phyloP scores from a whole-genome alignment of 2,113 vertebrate species.

The Percopsis transmontana region DNA sequence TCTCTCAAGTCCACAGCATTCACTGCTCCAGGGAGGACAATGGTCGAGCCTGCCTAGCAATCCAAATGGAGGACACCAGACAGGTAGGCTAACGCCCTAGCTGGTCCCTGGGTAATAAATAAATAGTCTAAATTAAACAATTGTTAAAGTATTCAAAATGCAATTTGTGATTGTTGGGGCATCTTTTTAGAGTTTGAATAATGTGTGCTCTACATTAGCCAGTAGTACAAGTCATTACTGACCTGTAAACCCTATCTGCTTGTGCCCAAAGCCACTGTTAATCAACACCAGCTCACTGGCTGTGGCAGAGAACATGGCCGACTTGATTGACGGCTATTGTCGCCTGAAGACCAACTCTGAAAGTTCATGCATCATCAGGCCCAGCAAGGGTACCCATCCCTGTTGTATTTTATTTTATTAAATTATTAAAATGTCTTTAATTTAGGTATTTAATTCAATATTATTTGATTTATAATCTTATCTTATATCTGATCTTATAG shows the following conservation, averaged over 20 bases:
- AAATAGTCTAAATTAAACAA: slow-evolving; percentile 6
- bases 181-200: too few species aligned
- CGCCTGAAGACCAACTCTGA: slow-evolving; percentile 75
- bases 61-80: slow-evolving; percentile 82
- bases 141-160: too few species aligned
- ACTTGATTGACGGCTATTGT: slow-evolving; percentile 93
- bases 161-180: too few species aligned
- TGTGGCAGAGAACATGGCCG: slow-evolving; percentile 92
- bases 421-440: too few species aligned
- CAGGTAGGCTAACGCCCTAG: slow-evolving; percentile 74
- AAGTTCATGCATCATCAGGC: slow-evolving; percentile 79
- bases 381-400: slow-evolving; percentile 74
- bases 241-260: slow-evolving; percentile 2
- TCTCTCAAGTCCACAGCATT: slow-evolving; percentile 87
- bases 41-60: slow-evolving; percentile 78
- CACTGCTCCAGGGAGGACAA: slow-evolving; percentile 77
- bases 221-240: not conserved
- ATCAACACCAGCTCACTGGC: slow-evolving; percentile 86
- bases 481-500: too few species aligned
- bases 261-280: slow-evolving; percentile 77
- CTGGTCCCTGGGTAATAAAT: not conserved
- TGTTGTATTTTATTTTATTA: too few species aligned
- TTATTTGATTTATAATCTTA: too few species aligned
- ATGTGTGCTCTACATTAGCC: too few species aligned
- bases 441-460: too few species aligned